These are phyloP conservation scores for Nothobranchius furzeri DNA, from an alignment of 2,113 vertebrate genomes.

Conservation along the genomic window DNA sequence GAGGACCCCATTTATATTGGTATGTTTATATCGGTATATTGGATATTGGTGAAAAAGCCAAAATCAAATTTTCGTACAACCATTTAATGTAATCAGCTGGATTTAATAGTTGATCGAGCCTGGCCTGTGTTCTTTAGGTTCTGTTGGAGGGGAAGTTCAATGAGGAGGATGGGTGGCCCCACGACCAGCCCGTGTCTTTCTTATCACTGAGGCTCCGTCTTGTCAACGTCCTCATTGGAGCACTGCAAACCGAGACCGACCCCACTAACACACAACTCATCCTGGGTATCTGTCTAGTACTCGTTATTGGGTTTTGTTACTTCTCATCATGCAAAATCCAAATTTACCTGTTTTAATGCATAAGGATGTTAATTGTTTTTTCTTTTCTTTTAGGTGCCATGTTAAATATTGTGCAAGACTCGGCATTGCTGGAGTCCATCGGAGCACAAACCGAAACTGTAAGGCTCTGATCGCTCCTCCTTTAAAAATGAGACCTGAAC, in stretches of 20 bases:
- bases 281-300: constrained; percentile 79
- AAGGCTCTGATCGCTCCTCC: constrained; percentile 50
- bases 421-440: constrained; percentile 92
- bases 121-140: constrained; percentile 76
- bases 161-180: constrained; percentile 88
- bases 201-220: constrained; percentile 92
- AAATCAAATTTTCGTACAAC: too few species aligned
- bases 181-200: constrained; percentile 93
- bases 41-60: too few species aligned
- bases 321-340: background rate
- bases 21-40: too few species aligned
- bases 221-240: constrained; percentile 95
- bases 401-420: constrained; percentile 97
- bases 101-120: too few species aligned
- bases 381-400: constrained; percentile 85
- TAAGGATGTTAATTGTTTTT: background rate
- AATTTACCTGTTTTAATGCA: background rate
- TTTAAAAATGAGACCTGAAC: background rate
- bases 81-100: too few species aligned
- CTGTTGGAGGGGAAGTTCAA: constrained; percentile 95
- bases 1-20: too few species aligned
- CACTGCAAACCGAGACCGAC: constrained; percentile 94
- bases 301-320: background rate
- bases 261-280: constrained; percentile 97
- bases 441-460: constrained; percentile 92